Evolutionary conservation across 1,140 invertebrate genomes (phyloP), one percentile per base, ranked within the genome.

Genomic region (Dufourea novaeangliae): DNA sequence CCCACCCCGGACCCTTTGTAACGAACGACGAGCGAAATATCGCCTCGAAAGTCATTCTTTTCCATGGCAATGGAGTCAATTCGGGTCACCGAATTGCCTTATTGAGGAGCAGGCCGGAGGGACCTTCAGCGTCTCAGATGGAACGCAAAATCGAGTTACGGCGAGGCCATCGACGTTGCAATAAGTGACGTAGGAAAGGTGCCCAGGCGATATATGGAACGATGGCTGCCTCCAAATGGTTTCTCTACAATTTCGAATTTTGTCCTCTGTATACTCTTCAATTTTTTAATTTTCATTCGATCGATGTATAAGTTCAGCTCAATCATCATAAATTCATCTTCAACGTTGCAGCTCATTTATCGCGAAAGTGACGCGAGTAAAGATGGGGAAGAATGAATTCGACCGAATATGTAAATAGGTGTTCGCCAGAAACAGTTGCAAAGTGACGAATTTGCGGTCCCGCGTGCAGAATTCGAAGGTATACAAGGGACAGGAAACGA

Each of bases 71-170:
- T 91, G 80, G 88, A 79, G 83, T 89, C 91, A 91, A 92, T 92
- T 91, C 86, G 78, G 88, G 87, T 90, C 89, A 90, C 85, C 84
- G 86, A 92, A 92, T 92, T 91, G 91, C 90, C 91, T 92, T 92
- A 92, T 92, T 92, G 91, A 91, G 87, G 86, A 81, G 77, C 85
- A 87, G 83, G 80, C 85, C 86, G 81, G 78, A 83, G 88, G 87
- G 87, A 88, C 87, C 85, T 85, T 84, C 80, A 85, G 78, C 85
- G 88, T 90, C 87, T 92, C 90, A 90, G 91, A 92, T 92, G 91
- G 90, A 91, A 88, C 88, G 85, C 80, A 82, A 91, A 92, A 92
- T 92, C 82, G 82, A 91, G 88, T 92, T 92, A 87, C 75, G 72
- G 62, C 71, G 82, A 85, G 78, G 74, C 70, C 73, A 84, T 82